Percentiles rank a stretch among this genome's conserved stretches.
Evolutionary conservation across 1,140 invertebrate genomes (phyloP).

Genomic region (Acyrthosiphon pisum): DNA sequence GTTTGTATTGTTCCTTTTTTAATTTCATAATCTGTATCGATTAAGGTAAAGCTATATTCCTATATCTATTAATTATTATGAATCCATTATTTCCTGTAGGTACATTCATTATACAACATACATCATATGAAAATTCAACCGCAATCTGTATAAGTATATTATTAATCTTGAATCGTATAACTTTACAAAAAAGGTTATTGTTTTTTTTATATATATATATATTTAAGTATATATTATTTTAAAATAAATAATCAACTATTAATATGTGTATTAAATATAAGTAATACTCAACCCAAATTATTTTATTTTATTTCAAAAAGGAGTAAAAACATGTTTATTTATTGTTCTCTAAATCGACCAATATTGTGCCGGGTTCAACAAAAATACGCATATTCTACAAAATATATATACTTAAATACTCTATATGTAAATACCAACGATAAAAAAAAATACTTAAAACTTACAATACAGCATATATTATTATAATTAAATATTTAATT

Average conservation of each 20-base stretch:
- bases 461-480: no score
- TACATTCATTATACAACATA: no score
- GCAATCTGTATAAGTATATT: background rate
- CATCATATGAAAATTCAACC: background rate
- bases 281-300: background rate
- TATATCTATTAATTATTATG: background rate
- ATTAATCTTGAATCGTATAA: background rate
- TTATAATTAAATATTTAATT: no score
- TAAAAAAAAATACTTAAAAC: no score
- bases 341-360: background rate
- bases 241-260: background rate
- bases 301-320: background rate
- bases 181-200: background rate
- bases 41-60: background rate
- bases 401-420: background rate
- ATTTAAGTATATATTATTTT: background rate
- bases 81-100: slow-evolving; percentile 6
- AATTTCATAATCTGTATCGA: background rate
- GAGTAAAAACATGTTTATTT: background rate
- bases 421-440: background rate
- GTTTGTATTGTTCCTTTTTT: background rate
- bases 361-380: background rate
- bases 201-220: background rate
- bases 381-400: background rate
- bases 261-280: background rate